A percentile compares a stretch with the other conserved stretches of the same genome.
phyloP scores from a whole-genome alignment of 2,888 invertebrate genomes.

The Syrista parreyssii region DNA sequence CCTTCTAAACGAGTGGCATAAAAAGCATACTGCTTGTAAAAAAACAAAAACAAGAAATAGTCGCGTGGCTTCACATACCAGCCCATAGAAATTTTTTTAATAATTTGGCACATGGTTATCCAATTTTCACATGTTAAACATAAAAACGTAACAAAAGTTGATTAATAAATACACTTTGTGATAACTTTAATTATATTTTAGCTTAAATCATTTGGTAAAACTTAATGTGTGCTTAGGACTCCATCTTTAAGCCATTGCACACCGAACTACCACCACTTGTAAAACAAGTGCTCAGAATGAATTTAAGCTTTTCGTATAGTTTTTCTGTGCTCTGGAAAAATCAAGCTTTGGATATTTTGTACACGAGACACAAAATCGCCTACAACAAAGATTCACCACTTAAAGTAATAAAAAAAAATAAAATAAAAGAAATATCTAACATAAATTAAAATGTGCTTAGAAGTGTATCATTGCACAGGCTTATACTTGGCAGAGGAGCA shows the following conservation, averaged over 20 bases:
- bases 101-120: constrained; percentile 22
- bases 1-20: not conserved
- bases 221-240: constrained; percentile 4
- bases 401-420: not conserved
- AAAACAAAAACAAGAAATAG: not conserved
- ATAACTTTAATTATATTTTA: not conserved
- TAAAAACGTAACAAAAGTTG: constrained; percentile 33
- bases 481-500: not conserved
- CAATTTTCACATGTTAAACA: constrained; percentile 17
- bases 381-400: not conserved
- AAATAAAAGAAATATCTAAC: not conserved
- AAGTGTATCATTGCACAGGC: not conserved
- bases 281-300: not conserved
- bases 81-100: constrained; percentile 1
- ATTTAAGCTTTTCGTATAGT: too few relatives aligned
- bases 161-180: constrained; percentile 23
- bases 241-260: constrained; percentile 1
- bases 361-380: too few relatives aligned
- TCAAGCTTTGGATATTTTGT: too few relatives aligned
- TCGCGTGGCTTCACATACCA: not conserved
- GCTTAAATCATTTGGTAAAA: constrained; percentile 7
- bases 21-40: constrained; percentile 1
- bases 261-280: not conserved
- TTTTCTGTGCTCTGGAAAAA: too few relatives aligned
- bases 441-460: not conserved